Conservation (phyloP, 2,888 invertebrate genomes). For the Malacosoma neustria region DNA sequence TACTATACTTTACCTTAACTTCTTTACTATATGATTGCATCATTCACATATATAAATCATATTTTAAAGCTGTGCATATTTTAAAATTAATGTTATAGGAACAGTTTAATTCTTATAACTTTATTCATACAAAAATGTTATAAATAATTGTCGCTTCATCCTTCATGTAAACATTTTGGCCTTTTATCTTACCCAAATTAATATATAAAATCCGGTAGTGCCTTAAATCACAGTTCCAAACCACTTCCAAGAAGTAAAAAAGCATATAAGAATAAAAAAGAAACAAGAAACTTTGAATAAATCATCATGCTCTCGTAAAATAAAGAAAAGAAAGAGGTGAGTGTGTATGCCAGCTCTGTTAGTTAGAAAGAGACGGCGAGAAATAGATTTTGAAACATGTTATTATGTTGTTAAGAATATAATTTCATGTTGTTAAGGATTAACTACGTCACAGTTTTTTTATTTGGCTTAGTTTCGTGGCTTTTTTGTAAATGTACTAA, state of each 20-base stretch:
- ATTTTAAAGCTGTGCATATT: no score
- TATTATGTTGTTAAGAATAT: slow-evolving; percentile 61
- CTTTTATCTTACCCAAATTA: slow-evolving; percentile 1
- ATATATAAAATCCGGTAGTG: slow-evolving; percentile 41
- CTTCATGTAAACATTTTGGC: neutral
- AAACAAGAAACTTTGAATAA: slow-evolving; percentile 43
- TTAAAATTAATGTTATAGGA: no score
- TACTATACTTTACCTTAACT: no score
- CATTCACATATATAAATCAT: no score
- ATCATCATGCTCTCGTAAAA: slow-evolving; percentile 38
- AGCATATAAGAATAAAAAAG: slow-evolving; percentile 22
- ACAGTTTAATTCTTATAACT: no score
- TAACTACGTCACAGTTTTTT: slow-evolving; percentile 42
- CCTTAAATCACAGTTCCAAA: slow-evolving; percentile 34
- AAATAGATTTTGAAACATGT: slow-evolving; percentile 36
- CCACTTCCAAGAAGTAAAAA: slow-evolving; percentile 32
- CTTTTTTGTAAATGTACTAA: slow-evolving; percentile 20
- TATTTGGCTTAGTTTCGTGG: slow-evolving; percentile 21
- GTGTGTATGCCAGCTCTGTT: slow-evolving; percentile 7
- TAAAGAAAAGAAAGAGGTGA: slow-evolving; percentile 30
- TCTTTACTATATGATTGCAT: no score
- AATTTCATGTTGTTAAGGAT: slow-evolving; percentile 49
- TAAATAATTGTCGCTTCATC: neutral
- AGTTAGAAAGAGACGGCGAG: slow-evolving; percentile 25
- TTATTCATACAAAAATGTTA: no score